A percentile compares a stretch with the other conserved stretches of the same genome.
These are phyloP conservation scores for Paramuricea clavata DNA, from an alignment of 92 coral and sea anemone species.

Conservation along the genomic window DNA sequence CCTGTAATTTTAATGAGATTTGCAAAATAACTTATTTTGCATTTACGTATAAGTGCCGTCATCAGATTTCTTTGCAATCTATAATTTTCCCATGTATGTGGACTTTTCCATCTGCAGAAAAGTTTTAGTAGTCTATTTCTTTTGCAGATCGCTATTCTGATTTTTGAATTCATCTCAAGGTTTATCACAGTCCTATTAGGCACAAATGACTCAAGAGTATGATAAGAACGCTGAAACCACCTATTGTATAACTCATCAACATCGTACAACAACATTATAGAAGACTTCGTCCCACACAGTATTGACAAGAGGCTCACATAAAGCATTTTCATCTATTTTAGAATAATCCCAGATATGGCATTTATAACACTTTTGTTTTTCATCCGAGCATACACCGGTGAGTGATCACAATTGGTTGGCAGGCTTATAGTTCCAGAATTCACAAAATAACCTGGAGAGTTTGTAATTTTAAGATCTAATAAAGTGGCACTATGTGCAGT, in stretches of 20 bases:
- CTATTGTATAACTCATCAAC: conserved; percentile 1
- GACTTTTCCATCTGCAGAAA: conserved; percentile 42
- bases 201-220: not conserved
- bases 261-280: not conserved
- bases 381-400: conserved; percentile 23
- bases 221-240: conserved; percentile 7
- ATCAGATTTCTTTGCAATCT: conserved; percentile 64
- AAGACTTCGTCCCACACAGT: not conserved
- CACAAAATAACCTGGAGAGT: conserved; percentile 64
- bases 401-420: conserved; percentile 71
- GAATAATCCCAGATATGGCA: conserved; percentile 55
- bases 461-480: conserved; percentile 56
- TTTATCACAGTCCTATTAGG: conserved; percentile 29
- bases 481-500: conserved; percentile 31
- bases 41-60: conserved; percentile 57
- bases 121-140: conserved; percentile 50
- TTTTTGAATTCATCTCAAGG: conserved; percentile 49
- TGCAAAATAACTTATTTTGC: conserved; percentile 49
- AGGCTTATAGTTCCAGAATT: conserved; percentile 65
- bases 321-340: conserved; percentile 21
- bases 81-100: conserved; percentile 59
- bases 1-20: conserved; percentile 58
- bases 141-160: conserved; percentile 61
- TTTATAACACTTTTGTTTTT: conserved; percentile 55
- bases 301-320: not conserved